Percentiles rank a stretch among this genome's conserved stretches.
Conservation (phyloP, 1,140 invertebrate species). For the Papilio xuthus region DNA sequence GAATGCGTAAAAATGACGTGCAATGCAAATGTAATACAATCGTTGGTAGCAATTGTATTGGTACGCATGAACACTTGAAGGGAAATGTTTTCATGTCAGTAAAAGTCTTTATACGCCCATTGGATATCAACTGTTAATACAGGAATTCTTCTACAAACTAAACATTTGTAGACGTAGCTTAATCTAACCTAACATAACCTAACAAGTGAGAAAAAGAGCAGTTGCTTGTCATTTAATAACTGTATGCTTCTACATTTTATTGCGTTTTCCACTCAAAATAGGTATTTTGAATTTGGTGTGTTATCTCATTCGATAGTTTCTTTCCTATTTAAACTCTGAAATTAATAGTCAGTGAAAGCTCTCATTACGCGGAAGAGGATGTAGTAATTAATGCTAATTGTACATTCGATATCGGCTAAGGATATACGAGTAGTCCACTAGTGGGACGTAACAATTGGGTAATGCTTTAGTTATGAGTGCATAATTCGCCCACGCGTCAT, state of each 20-base stretch:
- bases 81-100: neutral
- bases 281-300: neutral
- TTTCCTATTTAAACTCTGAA: neutral
- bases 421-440: neutral
- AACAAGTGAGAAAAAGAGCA: no score
- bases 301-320: neutral
- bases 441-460: neutral
- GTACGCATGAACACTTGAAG: neutral
- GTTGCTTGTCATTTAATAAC: no score
- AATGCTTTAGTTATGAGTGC: constrained; percentile 2
- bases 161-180: no score
- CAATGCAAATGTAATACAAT: neutral
- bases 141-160: no score
- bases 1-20: neutral
- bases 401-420: constrained; percentile 6
- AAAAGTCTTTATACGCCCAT: neutral
- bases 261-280: neutral
- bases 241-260: neutral
- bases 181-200: no score
- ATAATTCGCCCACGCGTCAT: constrained; percentile 30
- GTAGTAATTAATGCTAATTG: neutral
- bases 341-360: neutral
- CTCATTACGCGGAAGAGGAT: neutral
- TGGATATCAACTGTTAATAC: no score
- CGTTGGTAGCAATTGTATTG: neutral